Evolutionary conservation across 2,888 invertebrate species (phyloP).

Genomic region (Ochlodes sylvanus): DNA sequence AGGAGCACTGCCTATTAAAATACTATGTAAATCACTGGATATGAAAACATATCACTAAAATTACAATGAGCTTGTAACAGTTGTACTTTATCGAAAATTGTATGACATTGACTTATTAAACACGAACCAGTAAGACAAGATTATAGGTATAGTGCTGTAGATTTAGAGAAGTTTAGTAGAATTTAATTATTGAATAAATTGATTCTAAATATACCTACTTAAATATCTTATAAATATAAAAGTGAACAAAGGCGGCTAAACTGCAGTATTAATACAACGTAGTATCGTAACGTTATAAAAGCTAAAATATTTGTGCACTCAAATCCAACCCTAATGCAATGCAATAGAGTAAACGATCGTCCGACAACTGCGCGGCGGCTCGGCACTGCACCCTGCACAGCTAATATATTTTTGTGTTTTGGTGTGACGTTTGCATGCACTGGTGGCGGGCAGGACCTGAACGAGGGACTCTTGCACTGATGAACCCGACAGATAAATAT

Average conservation of each 20-base stretch:
- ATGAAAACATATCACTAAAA: conserved; percentile 40
- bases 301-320: conserved; percentile 18
- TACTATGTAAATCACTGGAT: conserved; percentile 29
- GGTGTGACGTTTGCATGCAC: conserved; percentile 78
- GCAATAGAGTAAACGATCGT: conserved; percentile 27
- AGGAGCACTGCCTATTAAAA: conserved; percentile 66
- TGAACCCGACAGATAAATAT: conserved; percentile 38
- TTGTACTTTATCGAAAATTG: conserved; percentile 6
- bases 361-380: not conserved
- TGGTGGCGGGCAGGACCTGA: conserved; percentile 79
- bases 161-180: too few species aligned
- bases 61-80: conserved; percentile 28
- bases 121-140: not conserved
- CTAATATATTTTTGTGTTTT: conserved; percentile 72
- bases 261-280: too few species aligned
- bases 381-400: conserved; percentile 65
- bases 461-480: conserved; percentile 82
- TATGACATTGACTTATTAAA: not conserved
- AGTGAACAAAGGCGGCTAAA: too few species aligned
- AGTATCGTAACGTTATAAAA: conserved; percentile 4
- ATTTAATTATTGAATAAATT: too few species aligned
- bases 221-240: too few species aligned
- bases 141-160: too few species aligned
- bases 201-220: too few species aligned
- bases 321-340: conserved; percentile 19